These are phyloP conservation scores for Lagodon rhomboides DNA, from an alignment of 2,797 vertebrate genomes.

Conservation along the genomic window DNA sequence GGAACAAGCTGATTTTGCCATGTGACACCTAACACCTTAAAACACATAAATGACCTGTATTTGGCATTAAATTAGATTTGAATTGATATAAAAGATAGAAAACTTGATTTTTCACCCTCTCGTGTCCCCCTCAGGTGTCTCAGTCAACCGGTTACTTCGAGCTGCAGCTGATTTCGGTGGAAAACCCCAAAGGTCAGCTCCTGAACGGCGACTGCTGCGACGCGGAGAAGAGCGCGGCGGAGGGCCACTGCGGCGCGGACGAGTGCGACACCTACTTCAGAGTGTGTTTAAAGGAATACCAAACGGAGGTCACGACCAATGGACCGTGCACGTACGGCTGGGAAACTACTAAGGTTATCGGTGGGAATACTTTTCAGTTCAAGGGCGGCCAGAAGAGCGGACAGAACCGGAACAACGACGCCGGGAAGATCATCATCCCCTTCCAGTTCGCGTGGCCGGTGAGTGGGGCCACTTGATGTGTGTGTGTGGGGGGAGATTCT, in stretches of 20 bases:
- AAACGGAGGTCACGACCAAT: constrained; percentile 89
- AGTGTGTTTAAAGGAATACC: constrained; percentile 97
- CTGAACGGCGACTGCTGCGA: constrained; percentile 94
- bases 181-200: constrained; percentile 92
- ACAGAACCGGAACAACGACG: constrained; percentile 82
- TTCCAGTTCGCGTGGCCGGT: constrained; percentile 98
- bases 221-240: constrained; percentile 81
- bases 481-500: not conserved
- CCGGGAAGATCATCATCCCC: constrained; percentile 91
- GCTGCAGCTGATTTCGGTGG: constrained; percentile 92
- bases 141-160: constrained; percentile 94
- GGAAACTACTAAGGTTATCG: constrained; percentile 91
- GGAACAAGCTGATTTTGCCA: too few species aligned
- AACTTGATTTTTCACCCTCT: constrained; percentile 1
- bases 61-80: not conserved
- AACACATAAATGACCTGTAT: not conserved
- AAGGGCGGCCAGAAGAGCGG: constrained; percentile 81
- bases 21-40: not conserved
- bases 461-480: constrained; percentile 74
- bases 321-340: constrained; percentile 93
- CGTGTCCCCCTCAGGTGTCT: constrained; percentile 88
- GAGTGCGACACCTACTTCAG: constrained; percentile 95
- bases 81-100: not conserved
- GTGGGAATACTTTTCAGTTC: constrained; percentile 95
- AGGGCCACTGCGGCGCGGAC: constrained; percentile 85